Evolutionary conservation across 2,113 vertebrate genomes (phyloP).

Genomic region (Anolis carolinensis): DNA sequence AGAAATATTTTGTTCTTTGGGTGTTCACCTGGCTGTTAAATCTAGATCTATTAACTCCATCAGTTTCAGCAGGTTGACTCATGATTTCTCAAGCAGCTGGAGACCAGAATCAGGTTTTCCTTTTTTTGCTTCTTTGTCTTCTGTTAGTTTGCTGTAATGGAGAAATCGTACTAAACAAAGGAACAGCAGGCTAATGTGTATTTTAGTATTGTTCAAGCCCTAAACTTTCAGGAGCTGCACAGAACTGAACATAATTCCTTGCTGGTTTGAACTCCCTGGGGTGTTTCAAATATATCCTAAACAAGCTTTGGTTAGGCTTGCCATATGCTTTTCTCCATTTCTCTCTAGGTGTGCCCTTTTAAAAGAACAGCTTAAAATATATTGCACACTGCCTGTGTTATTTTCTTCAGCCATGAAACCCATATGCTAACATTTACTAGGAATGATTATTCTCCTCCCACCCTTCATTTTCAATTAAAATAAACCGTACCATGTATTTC

Average conservation of each 20-base stretch:
- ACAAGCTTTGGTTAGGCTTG: background rate
- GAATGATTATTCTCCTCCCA: background rate
- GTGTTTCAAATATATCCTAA: background rate
- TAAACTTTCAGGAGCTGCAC: background rate
- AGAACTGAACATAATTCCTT: conserved; percentile 21
- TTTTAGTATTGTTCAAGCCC: background rate
- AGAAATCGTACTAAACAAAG: background rate
- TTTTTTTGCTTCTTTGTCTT: background rate
- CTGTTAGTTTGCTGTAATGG: background rate
- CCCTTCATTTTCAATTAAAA: background rate
- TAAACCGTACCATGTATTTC: background rate
- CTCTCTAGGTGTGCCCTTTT: background rate
- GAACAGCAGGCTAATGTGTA: conserved; percentile 7
- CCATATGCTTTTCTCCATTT: background rate
- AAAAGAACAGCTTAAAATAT: background rate
- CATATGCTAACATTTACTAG: background rate
- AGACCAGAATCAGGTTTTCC: background rate
- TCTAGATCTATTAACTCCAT: conserved; percentile 1
- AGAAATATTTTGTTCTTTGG: background rate
- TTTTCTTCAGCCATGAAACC: background rate
- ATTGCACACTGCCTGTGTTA: background rate
- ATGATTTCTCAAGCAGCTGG: background rate
- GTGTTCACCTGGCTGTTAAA: background rate
- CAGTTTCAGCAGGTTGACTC: background rate
- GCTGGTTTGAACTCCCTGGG: conserved; percentile 1